Evolutionary conservation across 2,113 vertebrate genomes (phyloP).

Genomic region (Octodon degus): DNA sequence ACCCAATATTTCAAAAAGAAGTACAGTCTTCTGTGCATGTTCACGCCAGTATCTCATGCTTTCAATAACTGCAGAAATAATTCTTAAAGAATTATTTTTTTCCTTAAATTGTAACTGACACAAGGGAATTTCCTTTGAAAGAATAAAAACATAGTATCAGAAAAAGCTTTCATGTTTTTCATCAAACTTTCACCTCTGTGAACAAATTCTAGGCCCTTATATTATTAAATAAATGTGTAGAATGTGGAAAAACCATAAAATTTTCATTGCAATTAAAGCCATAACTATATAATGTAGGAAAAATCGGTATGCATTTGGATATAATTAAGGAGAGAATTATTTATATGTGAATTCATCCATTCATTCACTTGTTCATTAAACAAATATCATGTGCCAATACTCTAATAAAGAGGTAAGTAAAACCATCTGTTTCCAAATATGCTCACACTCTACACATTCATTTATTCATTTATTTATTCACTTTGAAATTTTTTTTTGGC

Average conservation of each 20-base stretch:
- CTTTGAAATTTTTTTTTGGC: background rate
- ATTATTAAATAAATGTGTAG: background rate
- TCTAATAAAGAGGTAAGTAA: constrained; percentile 41
- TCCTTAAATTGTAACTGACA: constrained; percentile 83
- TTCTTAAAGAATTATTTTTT: constrained; percentile 90
- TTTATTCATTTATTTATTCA: constrained; percentile 53
- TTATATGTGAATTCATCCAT: background rate
- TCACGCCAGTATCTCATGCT: constrained; percentile 96
- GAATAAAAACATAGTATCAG: constrained; percentile 50
- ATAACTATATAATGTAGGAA: background rate
- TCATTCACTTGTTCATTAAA: background rate
- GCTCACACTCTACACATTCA: constrained; percentile 23
- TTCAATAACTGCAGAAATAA: constrained; percentile 92
- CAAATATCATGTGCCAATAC: background rate
- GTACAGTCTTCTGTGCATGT: constrained; percentile 87
- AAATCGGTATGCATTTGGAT: constrained; percentile 22
- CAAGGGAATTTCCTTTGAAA: constrained; percentile 79
- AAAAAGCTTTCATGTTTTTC: constrained; percentile 57
- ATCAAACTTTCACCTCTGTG: constrained; percentile 13
- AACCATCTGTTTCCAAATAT: constrained; percentile 36
- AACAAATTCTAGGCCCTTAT: constrained; percentile 45
- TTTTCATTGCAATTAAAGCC: constrained; percentile 43
- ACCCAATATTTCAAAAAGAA: constrained; percentile 96
- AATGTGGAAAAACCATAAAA: constrained; percentile 10
- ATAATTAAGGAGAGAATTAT: constrained; percentile 31